Percentiles rank a stretch among this genome's conserved stretches.
These are phyloP conservation scores for Abscondita cerata DNA, from an alignment of 2,888 invertebrate species.

Conservation along the genomic window DNA sequence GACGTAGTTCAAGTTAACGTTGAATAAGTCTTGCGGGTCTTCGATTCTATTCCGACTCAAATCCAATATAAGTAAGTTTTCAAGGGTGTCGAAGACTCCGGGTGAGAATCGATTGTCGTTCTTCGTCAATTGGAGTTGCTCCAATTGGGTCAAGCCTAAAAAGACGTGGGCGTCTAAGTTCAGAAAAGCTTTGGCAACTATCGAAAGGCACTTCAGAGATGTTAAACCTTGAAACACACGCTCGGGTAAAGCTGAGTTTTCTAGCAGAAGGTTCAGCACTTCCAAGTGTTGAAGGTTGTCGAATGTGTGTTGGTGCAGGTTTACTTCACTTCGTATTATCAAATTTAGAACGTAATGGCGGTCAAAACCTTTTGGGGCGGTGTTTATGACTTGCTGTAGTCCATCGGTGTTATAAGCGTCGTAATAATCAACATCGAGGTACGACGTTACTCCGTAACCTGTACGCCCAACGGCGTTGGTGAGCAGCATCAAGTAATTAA, in stretches of 20 bases:
- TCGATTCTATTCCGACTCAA: slow-evolving; percentile 14
- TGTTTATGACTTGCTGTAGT: slow-evolving; percentile 5
- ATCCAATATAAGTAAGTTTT: slow-evolving; percentile 3
- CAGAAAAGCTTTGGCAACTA: not conserved
- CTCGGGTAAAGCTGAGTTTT: not conserved
- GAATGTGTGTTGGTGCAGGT: not conserved
- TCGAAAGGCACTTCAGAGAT: slow-evolving; percentile 6
- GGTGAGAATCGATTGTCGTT: not conserved
- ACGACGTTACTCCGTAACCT: not conserved
- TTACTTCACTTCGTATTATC: not conserved
- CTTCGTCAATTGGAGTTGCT: slow-evolving; percentile 11
- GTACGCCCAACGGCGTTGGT: not conserved
- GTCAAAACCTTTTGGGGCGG: not conserved
- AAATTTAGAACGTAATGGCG: slow-evolving; percentile 16
- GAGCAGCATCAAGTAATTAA: slow-evolving; percentile 15
- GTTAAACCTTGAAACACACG: not conserved
- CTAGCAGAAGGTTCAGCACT: slow-evolving; percentile 13
- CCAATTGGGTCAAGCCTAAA: slow-evolving; percentile 4
- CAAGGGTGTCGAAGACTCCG: slow-evolving; percentile 3
- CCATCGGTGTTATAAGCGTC: slow-evolving; percentile 6
- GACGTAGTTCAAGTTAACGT: not conserved
- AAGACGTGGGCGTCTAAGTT: not conserved
- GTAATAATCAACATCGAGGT: slow-evolving; percentile 3
- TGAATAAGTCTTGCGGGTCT: not conserved
- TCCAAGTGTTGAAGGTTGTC: slow-evolving; percentile 5